A percentile compares a stretch with the other conserved stretches of the same genome.
Evolutionary conservation across 1,140 invertebrate species (phyloP).

Genomic region (Eubasilissa regina): DNA sequence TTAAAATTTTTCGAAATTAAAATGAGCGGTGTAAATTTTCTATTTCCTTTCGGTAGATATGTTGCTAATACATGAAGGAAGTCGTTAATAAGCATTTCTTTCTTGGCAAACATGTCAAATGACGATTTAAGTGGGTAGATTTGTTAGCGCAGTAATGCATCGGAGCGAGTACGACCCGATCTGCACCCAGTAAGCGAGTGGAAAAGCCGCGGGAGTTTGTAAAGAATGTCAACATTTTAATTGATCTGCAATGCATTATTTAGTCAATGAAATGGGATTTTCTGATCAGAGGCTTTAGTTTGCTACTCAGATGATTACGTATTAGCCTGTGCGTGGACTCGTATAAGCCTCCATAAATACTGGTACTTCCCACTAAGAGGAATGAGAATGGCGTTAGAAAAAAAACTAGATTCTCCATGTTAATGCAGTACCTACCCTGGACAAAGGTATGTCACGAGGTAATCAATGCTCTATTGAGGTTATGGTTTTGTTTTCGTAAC

Average conservation of each 20-base stretch:
- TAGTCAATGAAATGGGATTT: background rate
- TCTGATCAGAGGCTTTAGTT: constrained; percentile 30
- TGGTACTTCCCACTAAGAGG: constrained; percentile 48
- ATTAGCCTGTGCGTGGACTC: background rate
- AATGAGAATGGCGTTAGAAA: constrained; percentile 58
- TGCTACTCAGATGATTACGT: background rate
- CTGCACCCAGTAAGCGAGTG: background rate
- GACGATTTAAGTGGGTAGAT: constrained; percentile 58
- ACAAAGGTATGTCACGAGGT: constrained; percentile 41
- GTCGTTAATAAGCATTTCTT: constrained; percentile 56
- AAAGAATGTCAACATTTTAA: constrained; percentile 8
- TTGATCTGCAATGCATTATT: background rate
- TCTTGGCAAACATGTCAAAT: constrained; percentile 57
- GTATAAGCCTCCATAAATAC: constrained; percentile 39
- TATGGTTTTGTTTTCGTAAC: constrained; percentile 24
- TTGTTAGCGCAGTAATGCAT: constrained; percentile 58
- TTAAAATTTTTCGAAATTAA: too few species aligned
- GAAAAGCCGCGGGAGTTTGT: constrained; percentile 15
- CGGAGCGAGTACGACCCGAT: constrained; percentile 39
- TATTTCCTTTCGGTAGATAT: background rate
- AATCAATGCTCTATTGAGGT: constrained; percentile 40
- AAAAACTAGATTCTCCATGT: constrained; percentile 59
- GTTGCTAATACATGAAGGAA: constrained; percentile 42
- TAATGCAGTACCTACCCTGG: constrained; percentile 33
- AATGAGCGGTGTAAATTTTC: background rate